Evolutionary conservation across 2,113 vertebrate species (phyloP).

Genomic region (Podiceps cristatus): DNA sequence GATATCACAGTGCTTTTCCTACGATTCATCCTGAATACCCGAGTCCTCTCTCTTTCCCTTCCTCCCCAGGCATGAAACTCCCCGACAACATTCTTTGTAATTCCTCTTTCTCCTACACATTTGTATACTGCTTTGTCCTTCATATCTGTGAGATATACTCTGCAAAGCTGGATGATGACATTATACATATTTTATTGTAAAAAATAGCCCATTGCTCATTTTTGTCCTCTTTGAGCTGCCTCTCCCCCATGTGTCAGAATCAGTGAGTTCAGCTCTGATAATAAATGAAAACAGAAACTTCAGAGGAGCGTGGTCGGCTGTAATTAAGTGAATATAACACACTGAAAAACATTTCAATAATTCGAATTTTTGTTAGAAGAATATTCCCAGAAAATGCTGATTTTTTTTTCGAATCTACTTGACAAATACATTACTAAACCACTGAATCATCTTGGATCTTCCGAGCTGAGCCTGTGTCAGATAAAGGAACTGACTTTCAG

Average conservation of each 20-base stretch:
- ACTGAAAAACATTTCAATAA: background rate
- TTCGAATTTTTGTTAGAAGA: background rate
- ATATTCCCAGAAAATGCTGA: background rate
- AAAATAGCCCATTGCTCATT: background rate
- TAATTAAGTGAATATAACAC: background rate
- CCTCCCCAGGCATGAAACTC: background rate
- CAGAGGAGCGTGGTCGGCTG: background rate
- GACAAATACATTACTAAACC: background rate
- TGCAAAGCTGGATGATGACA: background rate
- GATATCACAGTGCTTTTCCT: background rate
- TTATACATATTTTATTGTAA: background rate
- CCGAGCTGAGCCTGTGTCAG: background rate
- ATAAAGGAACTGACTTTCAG: background rate
- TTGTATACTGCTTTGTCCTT: background rate
- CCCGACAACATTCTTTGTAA: background rate
- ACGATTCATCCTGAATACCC: background rate
- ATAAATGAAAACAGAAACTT: background rate
- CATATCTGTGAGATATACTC: background rate
- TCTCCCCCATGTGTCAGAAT: background rate
- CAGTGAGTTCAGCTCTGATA: background rate
- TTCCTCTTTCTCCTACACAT: background rate
- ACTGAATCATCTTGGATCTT: background rate
- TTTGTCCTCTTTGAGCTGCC: background rate
- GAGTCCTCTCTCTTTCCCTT: background rate
- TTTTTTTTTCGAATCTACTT: background rate